These are phyloP conservation scores for Ciconia nigra DNA, from an alignment of 2,797 vertebrate genomes.

Conservation along the genomic window DNA sequence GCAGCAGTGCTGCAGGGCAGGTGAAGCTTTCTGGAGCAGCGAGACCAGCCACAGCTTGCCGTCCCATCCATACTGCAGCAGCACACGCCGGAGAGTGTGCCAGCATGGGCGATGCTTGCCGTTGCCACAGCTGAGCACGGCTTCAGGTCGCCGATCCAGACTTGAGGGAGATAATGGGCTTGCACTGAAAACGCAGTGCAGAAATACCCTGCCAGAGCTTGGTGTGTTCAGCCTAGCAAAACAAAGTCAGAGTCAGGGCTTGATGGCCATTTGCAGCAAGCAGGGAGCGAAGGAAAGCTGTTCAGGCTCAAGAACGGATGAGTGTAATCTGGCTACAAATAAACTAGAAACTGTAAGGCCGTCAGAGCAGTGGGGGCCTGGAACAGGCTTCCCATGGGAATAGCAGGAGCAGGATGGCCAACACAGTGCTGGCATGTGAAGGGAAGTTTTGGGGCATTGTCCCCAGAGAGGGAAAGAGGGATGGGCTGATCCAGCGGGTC, in stretches of 20 bases:
- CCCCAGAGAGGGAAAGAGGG: neutral
- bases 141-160: rapidly evolving
- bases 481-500: neutral
- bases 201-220: neutral
- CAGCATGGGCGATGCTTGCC: neutral
- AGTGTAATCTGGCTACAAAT: neutral
- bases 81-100: rapidly evolving
- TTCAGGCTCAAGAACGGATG: neutral
- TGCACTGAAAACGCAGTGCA: neutral
- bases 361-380: neutral
- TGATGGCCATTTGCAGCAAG: neutral
- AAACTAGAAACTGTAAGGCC: neutral
- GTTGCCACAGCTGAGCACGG: neutral
- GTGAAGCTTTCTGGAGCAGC: neutral
- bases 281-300: neutral
- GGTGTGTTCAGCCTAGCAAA: neutral
- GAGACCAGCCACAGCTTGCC: neutral
- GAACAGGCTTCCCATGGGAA: neutral
- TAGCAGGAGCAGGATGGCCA: neutral
- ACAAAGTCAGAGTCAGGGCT: neutral
- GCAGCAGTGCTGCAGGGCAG: neutral
- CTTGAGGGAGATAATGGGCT: neutral
- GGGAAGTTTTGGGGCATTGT: neutral
- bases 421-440: rapidly evolving
- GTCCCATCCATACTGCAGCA: neutral